Evolutionary conservation across 2,113 vertebrate species (phyloP), one percentile per base, ranked within the genome.

Genomic region (Forbesichthys papilliferus): DNA sequence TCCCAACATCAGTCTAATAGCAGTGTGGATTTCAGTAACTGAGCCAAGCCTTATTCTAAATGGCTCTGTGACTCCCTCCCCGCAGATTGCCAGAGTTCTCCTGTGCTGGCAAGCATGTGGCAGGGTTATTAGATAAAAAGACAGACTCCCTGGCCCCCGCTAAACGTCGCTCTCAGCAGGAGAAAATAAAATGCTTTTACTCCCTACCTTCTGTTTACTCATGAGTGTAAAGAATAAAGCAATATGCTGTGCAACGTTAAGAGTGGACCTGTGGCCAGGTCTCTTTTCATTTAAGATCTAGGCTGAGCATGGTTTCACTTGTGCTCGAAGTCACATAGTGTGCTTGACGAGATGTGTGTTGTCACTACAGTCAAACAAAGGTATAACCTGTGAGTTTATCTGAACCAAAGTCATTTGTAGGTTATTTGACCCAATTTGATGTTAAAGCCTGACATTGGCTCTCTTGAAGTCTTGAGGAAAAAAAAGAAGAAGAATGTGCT

Each of bases 51-150:
- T 73, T 68, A 76, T 81, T 82, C 70, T 83, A 87, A 91, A 85
- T 78, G 77, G 64, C 71, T 84, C 59, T 76, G 79, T 75, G 85
- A 84, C 83, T 87, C 82, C 84, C 86, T 85, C 71, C 67, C 73
- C 73, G 76, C 81, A 80, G 73, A 78, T 79, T 88, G 85, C 81
- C 82, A 84, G 77, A 80, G 84, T 86, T 82, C 77, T 86, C 79
- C 81, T 87, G 81, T 80, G 86, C 79, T 88, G 89, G 85, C 86
- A 89, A 77, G 78, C 83, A 79, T 77, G 84, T 86, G 85, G 81
- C 86, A 81, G 80, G 72, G 85, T 90, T 87, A 87, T 87, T 89
- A 88, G 86, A 91, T 91, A 89, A 91, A 84, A 88, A 91, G 84
- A 88, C 86, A 89, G 87, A 89, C 89, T 87, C 81, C 75, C 80